Evolutionary conservation across 2,797 vertebrate genomes (phyloP).

Genomic region (Xiphorhynchus erythropygius): DNA sequence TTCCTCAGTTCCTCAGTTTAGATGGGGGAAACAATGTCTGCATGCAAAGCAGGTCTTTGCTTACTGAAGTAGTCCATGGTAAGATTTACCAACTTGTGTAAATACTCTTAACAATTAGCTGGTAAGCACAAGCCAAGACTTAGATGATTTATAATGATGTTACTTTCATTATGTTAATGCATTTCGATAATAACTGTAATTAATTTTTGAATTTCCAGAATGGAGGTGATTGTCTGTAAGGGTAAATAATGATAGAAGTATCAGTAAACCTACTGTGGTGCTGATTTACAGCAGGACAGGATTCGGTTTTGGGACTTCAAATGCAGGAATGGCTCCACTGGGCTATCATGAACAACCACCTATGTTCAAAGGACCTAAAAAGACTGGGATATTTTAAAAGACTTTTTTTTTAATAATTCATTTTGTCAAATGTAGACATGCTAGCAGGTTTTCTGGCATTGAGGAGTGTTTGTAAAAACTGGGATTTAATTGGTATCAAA

Average conservation of each 20-base stretch:
- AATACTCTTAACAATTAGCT: neutral
- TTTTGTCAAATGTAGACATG: neutral
- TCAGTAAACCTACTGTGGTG: rapidly evolving
- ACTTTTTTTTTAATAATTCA: neutral
- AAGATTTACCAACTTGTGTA: neutral
- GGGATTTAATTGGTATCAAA: neutral
- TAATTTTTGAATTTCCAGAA: neutral
- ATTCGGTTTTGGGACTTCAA: neutral
- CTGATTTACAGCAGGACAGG: neutral
- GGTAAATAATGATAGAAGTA: neutral
- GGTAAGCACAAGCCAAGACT: neutral
- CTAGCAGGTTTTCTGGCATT: neutral
- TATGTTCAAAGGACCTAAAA: neutral
- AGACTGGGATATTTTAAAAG: rapidly evolving
- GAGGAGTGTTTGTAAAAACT: neutral
- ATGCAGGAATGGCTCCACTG: neutral
- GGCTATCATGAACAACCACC: neutral
- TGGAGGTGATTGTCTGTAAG: neutral
- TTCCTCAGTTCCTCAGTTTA: neutral
- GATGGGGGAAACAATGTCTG: too few species aligned
- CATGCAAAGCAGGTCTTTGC: neutral
- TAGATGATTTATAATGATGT: too few species aligned
- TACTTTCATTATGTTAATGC: neutral
- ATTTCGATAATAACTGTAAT: neutral
- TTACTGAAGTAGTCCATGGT: neutral